Conservation (phyloP, 2,888 invertebrate species). For the Parnassius orleans region DNA sequence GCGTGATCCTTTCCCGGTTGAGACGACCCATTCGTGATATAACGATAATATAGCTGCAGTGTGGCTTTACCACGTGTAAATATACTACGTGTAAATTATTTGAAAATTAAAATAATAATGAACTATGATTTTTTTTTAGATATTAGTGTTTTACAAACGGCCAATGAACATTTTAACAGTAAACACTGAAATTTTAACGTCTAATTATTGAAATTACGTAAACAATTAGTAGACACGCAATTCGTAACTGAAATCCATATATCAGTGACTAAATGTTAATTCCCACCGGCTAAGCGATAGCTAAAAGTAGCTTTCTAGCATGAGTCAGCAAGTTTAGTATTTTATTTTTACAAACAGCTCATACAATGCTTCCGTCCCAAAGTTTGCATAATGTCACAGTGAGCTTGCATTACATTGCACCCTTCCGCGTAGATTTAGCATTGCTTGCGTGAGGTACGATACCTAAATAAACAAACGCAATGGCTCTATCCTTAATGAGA, state of each 20-base stretch:
- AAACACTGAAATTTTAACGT: no score
- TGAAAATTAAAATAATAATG: no score
- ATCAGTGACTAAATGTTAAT: neutral
- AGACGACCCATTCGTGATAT: no score
- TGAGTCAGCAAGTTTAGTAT: neutral
- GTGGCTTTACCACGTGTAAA: no score
- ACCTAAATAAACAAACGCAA: constrained; percentile 29
- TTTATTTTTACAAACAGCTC: constrained; percentile 4
- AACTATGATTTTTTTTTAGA: no score
- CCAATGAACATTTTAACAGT: no score
- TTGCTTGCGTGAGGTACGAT: neutral
- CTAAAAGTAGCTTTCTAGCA: neutral
- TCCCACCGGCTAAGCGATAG: neutral
- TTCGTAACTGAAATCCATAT: neutral
- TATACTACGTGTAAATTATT: no score
- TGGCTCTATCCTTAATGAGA: constrained; percentile 51
- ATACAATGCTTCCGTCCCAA: neutral
- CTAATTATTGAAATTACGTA: neutral
- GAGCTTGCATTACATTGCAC: constrained; percentile 5
- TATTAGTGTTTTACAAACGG: no score
- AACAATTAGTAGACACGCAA: neutral
- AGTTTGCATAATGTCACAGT: neutral
- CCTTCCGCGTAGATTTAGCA: constrained; percentile 4
- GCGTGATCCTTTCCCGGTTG: no score
- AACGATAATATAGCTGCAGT: no score